Conservation (phyloP, 2,888 invertebrate species). For the Loripinus fragilis region DNA sequence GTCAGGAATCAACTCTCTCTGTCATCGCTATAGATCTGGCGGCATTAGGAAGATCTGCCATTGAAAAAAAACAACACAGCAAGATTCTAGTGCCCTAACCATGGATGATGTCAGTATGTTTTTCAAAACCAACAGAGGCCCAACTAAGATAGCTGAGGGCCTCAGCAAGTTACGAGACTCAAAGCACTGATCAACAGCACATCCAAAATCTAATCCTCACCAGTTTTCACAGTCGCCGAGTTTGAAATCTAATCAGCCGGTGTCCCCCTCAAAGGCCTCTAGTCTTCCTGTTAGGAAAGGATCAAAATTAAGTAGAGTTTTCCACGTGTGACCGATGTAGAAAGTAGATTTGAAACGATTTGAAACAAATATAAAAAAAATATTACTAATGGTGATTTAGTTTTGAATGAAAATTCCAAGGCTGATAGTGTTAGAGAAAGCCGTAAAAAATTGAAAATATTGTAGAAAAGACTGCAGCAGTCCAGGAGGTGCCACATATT, state of each 20-base stretch:
- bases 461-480: neutral
- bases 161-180: neutral
- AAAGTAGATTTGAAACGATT: slow-evolving; percentile 11
- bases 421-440: neutral
- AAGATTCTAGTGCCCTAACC: slow-evolving; percentile 5
- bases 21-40: too few relatives aligned
- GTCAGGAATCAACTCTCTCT: too few relatives aligned
- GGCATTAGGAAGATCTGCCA: too few relatives aligned
- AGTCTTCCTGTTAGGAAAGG: slow-evolving; percentile 58
- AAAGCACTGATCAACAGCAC: slow-evolving; percentile 14
- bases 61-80: too few relatives aligned
- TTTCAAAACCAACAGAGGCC: slow-evolving; percentile 21
- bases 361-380: slow-evolving; percentile 19
- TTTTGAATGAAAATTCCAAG: slow-evolving; percentile 10
- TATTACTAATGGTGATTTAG: slow-evolving; percentile 9
- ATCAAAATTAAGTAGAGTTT: slow-evolving; percentile 52
- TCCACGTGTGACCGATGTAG: slow-evolving; percentile 24
- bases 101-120: slow-evolving; percentile 16
- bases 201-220: neutral
- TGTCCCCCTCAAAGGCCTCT: slow-evolving; percentile 33
- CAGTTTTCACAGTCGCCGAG: neutral
- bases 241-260: neutral
- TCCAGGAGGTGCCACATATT: neutral
- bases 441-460: neutral
- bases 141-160: neutral